Evolutionary conservation across 2,113 vertebrate genomes (phyloP).

Genomic region (Microcebus ravelobensis): DNA sequence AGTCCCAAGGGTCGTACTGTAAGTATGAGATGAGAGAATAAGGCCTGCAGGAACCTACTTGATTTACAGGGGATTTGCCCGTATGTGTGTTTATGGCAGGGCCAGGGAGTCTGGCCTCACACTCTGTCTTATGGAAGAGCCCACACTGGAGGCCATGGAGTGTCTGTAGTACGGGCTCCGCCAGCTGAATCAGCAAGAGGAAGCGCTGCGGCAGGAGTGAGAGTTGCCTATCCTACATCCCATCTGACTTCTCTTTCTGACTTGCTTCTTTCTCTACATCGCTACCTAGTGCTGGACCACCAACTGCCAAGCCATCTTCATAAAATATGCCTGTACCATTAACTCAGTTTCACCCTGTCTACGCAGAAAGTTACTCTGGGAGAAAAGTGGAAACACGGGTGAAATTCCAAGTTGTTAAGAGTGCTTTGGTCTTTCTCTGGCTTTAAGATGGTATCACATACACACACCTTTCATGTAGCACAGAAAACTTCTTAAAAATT

Average conservation of each 20-base stretch:
- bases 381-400: background rate
- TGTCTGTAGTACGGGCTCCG: background rate
- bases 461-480: background rate
- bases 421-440: background rate
- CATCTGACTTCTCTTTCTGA: background rate
- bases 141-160: background rate
- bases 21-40: background rate
- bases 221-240: background rate
- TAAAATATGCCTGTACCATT: background rate
- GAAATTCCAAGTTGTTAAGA: background rate
- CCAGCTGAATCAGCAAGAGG: background rate
- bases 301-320: background rate
- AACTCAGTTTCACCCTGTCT: background rate
- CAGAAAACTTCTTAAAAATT: background rate
- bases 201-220: no score
- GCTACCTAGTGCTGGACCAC: background rate
- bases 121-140: background rate
- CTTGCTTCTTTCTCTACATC: no score
- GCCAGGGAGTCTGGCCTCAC: background rate
- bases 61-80: background rate
- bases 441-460: background rate
- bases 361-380: background rate
- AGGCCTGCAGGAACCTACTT: background rate
- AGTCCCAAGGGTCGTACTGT: conserved; percentile 32
- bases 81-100: background rate